Percentiles rank a stretch among this genome's conserved stretches.
phyloP scores from a whole-genome alignment of 2,888 invertebrate species.

The Orthonevra nobilis region DNA sequence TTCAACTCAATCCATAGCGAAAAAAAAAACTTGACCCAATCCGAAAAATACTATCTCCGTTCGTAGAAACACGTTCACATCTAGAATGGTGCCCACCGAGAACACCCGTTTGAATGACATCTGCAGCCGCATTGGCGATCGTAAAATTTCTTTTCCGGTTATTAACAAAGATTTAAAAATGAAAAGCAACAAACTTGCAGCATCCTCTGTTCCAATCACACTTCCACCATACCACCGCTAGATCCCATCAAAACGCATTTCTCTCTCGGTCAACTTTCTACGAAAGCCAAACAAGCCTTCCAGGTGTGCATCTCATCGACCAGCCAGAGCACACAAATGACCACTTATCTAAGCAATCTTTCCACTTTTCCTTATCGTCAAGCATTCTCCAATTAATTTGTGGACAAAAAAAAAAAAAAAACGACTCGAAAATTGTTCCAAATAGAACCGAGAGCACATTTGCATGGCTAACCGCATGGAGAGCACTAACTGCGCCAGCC shows the following conservation, averaged over 20 bases:
- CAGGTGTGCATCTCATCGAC: conserved; percentile 41
- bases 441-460: conserved; percentile 36
- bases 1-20: too few species aligned
- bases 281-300: conserved; percentile 21
- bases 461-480: conserved; percentile 50
- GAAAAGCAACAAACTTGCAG: conserved; percentile 2
- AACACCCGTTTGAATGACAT: too few species aligned
- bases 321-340: too few species aligned
- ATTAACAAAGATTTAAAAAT: background rate
- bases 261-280: conserved; percentile 53
- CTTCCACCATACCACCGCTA: background rate
- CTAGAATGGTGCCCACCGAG: too few species aligned
- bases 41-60: too few species aligned
- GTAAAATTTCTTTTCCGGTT: conserved; percentile 24
- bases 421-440: conserved; percentile 48
- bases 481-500: too few species aligned
- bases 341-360: conserved; percentile 19
- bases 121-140: background rate
- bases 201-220: conserved; percentile 10
- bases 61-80: too few species aligned
- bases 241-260: conserved; percentile 37
- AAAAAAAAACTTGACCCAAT: too few species aligned
- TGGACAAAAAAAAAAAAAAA: too few species aligned
- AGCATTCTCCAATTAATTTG: conserved; percentile 51
- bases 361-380: conserved; percentile 48